Conservation (phyloP, 2,797 vertebrate species). For the Hylomyscus alleni region DNA sequence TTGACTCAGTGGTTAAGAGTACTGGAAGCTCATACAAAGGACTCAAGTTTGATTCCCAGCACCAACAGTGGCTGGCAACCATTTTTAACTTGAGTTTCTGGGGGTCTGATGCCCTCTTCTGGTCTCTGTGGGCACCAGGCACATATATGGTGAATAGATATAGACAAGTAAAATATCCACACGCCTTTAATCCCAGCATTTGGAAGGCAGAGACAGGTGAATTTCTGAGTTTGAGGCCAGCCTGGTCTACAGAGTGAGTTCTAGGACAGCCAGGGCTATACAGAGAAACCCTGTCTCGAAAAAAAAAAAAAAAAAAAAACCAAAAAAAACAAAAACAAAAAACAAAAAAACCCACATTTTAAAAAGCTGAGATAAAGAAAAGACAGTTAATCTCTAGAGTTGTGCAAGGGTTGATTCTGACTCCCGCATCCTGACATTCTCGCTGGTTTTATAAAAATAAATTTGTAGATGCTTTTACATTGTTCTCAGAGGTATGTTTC, state of each 20-base stretch:
- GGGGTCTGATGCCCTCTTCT: not conserved
- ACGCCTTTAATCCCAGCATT: no score
- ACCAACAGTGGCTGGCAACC: not conserved
- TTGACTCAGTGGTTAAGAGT: not conserved
- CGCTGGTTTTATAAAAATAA: not conserved
- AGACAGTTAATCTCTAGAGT: not conserved
- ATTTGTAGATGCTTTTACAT: conserved; percentile 32
- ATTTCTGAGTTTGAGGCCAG: no score
- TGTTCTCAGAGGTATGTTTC: not conserved
- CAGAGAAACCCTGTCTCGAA: no score
- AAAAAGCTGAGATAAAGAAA: not conserved
- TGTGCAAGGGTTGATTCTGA: conserved; percentile 26
- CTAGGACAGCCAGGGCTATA: no score
- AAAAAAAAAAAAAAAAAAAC: no score
- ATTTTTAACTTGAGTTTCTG: not conserved
- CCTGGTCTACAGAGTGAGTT: no score
- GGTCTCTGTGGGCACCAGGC: not conserved
- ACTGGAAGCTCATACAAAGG: not conserved
- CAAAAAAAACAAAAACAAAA: no score
- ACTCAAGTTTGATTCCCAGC: not conserved
- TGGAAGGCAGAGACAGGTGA: no score
- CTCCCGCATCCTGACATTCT: not conserved
- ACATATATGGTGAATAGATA: no score
- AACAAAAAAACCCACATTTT: no score
- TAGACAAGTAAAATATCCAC: not conserved